These are phyloP conservation scores for Synanthedon tipuliformis DNA, from an alignment of 2,888 invertebrate genomes.

Conservation along the genomic window DNA sequence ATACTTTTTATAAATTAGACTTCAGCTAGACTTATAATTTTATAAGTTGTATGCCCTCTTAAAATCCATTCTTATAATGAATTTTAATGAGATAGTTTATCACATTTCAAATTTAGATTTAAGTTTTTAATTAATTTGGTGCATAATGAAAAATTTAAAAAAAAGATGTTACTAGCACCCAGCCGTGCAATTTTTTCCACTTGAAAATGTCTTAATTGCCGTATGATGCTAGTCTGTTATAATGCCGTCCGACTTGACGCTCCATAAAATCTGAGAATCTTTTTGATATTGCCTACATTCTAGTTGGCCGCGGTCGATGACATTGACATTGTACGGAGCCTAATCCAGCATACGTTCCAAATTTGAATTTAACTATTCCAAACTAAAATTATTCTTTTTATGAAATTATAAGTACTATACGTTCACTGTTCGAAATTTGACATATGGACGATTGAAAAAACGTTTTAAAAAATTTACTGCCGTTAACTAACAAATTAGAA, in stretches of 20 bases:
- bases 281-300: slow-evolving; percentile 32
- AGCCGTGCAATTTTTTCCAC: slow-evolving; percentile 39
- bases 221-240: too few relatives aligned
- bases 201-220: slow-evolving; percentile 53
- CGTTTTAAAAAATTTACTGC: too few relatives aligned
- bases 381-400: too few relatives aligned
- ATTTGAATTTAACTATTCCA: not conserved
- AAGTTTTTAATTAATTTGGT: slow-evolving; percentile 2
- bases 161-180: slow-evolving; percentile 30
- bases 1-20: too few relatives aligned
- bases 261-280: slow-evolving; percentile 58
- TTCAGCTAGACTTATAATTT: too few relatives aligned
- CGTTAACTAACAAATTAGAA: too few relatives aligned
- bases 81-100: slow-evolving; percentile 3
- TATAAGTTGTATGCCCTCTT: too few relatives aligned
- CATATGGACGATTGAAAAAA: too few relatives aligned
- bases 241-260: slow-evolving; percentile 42
- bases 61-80: not conserved
- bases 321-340: slow-evolving; percentile 12
- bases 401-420: too few relatives aligned
- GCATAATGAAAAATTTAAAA: slow-evolving; percentile 3
- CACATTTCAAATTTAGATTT: slow-evolving; percentile 5
- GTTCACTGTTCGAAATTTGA: too few relatives aligned
- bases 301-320: slow-evolving; percentile 41
- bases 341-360: slow-evolving; percentile 2